These are phyloP conservation scores for Chionoecetes opilio DNA, from an alignment of 1,140 invertebrate genomes.

Conservation along the genomic window DNA sequence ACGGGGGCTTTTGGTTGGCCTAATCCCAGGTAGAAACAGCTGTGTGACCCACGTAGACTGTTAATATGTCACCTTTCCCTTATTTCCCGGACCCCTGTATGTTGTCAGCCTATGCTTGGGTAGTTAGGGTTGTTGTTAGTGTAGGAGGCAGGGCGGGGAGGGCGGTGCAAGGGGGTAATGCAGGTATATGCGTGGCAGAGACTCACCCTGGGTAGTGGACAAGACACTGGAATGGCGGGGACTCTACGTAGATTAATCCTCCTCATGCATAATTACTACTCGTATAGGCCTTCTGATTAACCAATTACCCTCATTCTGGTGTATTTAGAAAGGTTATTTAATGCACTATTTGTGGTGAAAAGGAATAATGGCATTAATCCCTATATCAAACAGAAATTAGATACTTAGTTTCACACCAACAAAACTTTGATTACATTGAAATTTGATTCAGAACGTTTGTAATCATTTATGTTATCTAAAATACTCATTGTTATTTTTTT, in stretches of 20 bases:
- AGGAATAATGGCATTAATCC: no score
- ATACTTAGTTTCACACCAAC: no score
- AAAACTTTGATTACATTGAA: no score
- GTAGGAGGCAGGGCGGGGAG: neutral
- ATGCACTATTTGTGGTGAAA: neutral
- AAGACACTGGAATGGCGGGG: constrained; percentile 4
- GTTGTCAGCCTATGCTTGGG: neutral
- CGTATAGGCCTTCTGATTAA: neutral
- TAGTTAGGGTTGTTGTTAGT: neutral
- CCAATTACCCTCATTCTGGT: neutral
- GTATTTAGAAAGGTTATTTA: neutral
- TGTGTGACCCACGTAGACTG: neutral
- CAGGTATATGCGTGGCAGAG: neutral
- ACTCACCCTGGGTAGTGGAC: neutral
- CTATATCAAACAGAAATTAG: no score
- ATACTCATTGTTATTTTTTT: no score
- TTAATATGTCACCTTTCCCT: neutral
- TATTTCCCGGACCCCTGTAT: neutral
- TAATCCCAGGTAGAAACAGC: neutral
- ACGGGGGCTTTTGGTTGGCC: neutral
- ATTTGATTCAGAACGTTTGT: no score
- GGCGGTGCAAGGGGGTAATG: neutral
- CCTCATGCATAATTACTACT: neutral
- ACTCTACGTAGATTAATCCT: neutral
- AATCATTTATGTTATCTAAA: no score